Base-by-base conservation (phyloP, 2,888 invertebrate species). In the Colostygia pectinataria region DNA sequence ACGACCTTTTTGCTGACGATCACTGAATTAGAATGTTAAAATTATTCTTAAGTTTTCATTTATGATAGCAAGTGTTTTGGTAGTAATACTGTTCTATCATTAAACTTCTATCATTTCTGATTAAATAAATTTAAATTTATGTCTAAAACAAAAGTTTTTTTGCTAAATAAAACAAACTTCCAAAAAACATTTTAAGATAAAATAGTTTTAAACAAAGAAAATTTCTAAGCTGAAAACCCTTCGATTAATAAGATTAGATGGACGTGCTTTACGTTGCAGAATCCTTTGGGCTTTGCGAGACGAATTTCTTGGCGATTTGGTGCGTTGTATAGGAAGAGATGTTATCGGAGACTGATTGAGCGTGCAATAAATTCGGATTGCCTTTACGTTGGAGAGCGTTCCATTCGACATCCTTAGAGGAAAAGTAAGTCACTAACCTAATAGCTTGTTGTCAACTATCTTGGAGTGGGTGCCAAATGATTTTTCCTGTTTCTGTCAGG, bases 361-460 rank as follows among this genome's bases (percentile, higher is more conserved):
- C 72, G 68, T 59, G 71, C 73, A 72, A 80, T 82, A 79, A 80
- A 81, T 83, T 77, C 68, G 61, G 72, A 76, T 77, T 74, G 72
- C 71, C 69, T 77, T 71, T 68, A 71, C 71, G 67, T 36, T 67
- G n/a, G n/a, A 66, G 61, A 66, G 62, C 59, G 61, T 63, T 56
- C 53, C 9, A n/a, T 58, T 52, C 44, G 51, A 63, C 55, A 58
- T 56, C 38, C 40, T 49, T 53, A 37, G 46, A 49, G 43, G 34
- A 55, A 51, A 45, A 40, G 48, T 14, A 42, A 45, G 45, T 36
- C 40, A 44, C 24, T 33, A 29, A 40, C 20, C 8, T 18, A 28
- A 45, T 40, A 32, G 34, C 14, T 37, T 24, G 34, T 18, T 33
- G 36, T 34, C 37, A 12, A 28, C 33, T 42, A 39, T 6, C 13